Conservation (phyloP, 2,888 invertebrate species). For the Dusona sp. region DNA sequence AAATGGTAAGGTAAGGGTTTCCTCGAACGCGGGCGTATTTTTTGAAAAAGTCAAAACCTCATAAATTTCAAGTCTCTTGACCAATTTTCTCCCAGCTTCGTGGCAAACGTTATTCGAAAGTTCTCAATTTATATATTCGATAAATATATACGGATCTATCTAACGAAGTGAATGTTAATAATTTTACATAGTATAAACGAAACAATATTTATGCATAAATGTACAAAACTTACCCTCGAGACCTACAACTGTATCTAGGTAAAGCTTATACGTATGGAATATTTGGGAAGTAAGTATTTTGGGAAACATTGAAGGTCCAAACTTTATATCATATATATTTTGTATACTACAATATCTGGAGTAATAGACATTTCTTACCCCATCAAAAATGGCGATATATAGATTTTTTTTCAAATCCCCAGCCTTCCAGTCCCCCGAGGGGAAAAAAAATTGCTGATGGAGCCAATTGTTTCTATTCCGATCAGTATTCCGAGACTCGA, state of each 20-base stretch:
- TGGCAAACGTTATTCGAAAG: background rate
- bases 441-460: no score
- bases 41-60: conserved; percentile 8
- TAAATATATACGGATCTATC: background rate
- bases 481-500: no score
- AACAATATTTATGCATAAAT: background rate
- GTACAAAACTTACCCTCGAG: background rate
- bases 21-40: background rate
- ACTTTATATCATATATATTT: no score
- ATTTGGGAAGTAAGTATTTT: background rate
- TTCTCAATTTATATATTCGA: background rate
- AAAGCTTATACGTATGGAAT: background rate
- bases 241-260: background rate
- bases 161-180: background rate
- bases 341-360: no score
- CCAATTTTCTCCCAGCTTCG: background rate
- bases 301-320: background rate
- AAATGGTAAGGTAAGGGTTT: background rate
- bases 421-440: no score
- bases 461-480: no score
- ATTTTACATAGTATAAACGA: background rate
- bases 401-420: no score
- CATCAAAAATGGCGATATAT: no score
- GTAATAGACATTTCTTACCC: no score
- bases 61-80: background rate